A percentile compares a stretch with the other conserved stretches of the same genome.
Conservation (phyloP, 2,113 vertebrate genomes). For the Hoplias malabaricus region DNA sequence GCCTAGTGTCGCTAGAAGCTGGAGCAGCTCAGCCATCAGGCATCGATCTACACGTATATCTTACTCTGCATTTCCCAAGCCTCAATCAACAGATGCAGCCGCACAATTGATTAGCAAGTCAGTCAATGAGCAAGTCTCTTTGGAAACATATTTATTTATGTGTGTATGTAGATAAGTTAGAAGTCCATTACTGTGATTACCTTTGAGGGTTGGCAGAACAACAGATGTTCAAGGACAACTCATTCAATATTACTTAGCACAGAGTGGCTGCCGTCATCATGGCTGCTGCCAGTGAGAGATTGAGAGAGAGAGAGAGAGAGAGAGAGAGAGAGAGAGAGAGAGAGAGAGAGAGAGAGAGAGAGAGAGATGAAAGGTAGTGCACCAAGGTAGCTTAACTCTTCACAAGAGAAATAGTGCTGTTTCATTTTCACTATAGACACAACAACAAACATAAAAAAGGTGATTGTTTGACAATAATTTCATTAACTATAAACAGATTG, state of each 20-base stretch:
- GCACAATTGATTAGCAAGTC: slow-evolving; percentile 74
- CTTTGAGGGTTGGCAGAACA: slow-evolving; percentile 75
- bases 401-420: neutral
- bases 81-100: slow-evolving; percentile 76
- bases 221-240: slow-evolving; percentile 78
- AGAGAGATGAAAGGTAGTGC: neutral
- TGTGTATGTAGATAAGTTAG: slow-evolving; percentile 78
- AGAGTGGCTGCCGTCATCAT: slow-evolving; percentile 61
- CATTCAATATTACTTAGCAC: slow-evolving; percentile 70
- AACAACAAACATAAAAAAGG: neutral
- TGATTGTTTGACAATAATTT: neutral
- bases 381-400: neutral
- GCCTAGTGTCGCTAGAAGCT: slow-evolving; percentile 64
- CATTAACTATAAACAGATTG: neutral
- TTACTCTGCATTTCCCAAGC: slow-evolving; percentile 68
- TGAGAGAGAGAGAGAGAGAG: slow-evolving; percentile 1
- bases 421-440: neutral
- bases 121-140: slow-evolving; percentile 76
- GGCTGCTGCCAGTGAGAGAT: slow-evolving; percentile 59
- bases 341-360: slow-evolving; percentile 20
- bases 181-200: slow-evolving; percentile 81
- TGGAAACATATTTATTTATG: slow-evolving; percentile 81
- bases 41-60: slow-evolving; percentile 74
- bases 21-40: slow-evolving; percentile 60
- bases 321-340: slow-evolving; percentile 28